phyloP scores from a whole-genome alignment of 2,888 invertebrate species.

The Myathropa florea region DNA sequence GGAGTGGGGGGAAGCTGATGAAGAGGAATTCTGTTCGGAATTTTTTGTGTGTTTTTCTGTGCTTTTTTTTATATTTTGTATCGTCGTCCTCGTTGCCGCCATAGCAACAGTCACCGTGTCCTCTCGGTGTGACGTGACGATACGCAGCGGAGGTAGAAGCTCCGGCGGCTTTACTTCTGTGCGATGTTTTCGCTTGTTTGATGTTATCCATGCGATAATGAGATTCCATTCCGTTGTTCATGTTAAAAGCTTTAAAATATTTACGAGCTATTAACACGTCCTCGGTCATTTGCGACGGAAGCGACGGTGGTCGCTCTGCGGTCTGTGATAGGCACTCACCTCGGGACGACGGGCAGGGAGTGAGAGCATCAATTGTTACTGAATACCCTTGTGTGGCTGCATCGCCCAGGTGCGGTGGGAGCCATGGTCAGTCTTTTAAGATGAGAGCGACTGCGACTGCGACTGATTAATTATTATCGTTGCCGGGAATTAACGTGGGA shows the following conservation, averaged over 20 bases:
- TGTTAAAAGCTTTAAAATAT: constrained; percentile 42
- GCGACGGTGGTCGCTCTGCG: not conserved
- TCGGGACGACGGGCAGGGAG: too few relatives aligned
- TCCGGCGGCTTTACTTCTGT: not conserved
- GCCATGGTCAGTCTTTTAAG: not conserved
- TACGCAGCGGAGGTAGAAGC: not conserved
- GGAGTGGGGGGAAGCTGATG: not conserved
- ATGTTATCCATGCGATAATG: constrained; percentile 33
- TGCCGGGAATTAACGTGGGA: not conserved
- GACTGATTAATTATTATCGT: constrained; percentile 20
- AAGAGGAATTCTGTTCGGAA: not conserved
- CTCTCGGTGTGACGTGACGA: not conserved
- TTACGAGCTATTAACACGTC: constrained; percentile 41
- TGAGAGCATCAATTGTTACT: not conserved
- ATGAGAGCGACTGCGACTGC: not conserved
- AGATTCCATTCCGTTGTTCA: constrained; percentile 34
- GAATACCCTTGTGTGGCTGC: not conserved
- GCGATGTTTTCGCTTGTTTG: constrained; percentile 17
- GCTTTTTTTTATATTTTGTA: not conserved
- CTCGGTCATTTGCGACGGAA: not conserved
- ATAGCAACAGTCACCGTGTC: not conserved
- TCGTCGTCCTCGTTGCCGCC: not conserved
- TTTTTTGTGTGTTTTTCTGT: not conserved
- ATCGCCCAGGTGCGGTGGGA: not conserved
- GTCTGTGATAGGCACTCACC: not conserved